Base-by-base conservation (phyloP, 2,888 invertebrate species). In the Dorcus hopei region DNA sequence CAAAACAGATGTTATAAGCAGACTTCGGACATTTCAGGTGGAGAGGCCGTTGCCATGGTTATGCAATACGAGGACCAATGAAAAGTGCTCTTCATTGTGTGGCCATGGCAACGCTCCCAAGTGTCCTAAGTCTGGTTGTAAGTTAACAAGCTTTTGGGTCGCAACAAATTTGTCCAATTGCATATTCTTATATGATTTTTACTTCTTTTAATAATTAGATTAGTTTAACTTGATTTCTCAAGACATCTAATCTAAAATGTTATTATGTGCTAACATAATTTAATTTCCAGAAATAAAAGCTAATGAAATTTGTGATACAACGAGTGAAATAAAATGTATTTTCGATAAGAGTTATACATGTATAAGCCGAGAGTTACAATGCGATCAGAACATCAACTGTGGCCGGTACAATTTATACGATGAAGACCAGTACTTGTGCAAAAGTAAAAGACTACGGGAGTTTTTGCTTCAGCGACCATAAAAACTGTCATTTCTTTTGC, bases 351-450 rank as follows among this genome's bases (percentile, higher is more conserved):
- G 50, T 45, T n/a, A 52, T 4, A 57, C 62, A 23, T 68, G 68
- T 43, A 63, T 68, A 38, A 62, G 62, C 45, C 55, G 43, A 23
- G 63, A 65, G 49, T 48, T 68, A 1, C 57, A 59, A 40, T 68
- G 68, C 50, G 67, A 68, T 54, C 58, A 54, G 11, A 68, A 67
- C 53, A 58, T 64, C 11, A 68, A 68, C 43, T 68, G 68, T 53
- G 68, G 68, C 3, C 39, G 41, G 6, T 41, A 54, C 14, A 49
- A 51, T 26, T 39, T 52, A 1, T 59, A 62, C 50, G 68, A 68
- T 51, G 68, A 68, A 57, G 64, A 67, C 54, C 45, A 54, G 26
- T 58, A 58, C 16, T 52, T 59, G 39, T 62, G 62, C 58, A 56
- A 63, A 55, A 58, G 56, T 59, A 56, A 49, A 33, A n/a, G 23